These are phyloP conservation scores for Erpornis zantholeuca DNA, from an alignment of 2,113 vertebrate genomes.

Conservation along the genomic window DNA sequence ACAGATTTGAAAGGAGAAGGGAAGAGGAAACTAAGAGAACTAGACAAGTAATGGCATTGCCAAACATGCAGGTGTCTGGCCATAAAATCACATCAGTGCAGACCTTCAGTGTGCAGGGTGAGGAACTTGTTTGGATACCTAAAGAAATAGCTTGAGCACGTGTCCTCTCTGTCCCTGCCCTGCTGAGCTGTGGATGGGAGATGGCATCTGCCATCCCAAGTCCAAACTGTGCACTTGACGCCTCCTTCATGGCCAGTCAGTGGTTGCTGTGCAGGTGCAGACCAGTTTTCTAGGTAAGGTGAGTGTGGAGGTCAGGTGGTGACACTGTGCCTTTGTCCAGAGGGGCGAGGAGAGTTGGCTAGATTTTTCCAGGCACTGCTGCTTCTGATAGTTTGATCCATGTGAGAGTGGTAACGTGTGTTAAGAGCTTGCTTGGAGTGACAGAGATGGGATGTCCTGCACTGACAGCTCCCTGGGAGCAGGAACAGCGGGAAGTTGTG, in stretches of 20 bases:
- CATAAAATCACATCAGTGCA: background rate
- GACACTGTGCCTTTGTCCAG: background rate
- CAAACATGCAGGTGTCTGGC: background rate
- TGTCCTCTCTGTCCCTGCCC: background rate
- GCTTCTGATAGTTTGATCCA: background rate
- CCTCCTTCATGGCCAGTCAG: background rate
- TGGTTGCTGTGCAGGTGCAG: background rate
- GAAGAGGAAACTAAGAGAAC: background rate
- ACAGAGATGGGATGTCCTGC: background rate
- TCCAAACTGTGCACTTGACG: background rate
- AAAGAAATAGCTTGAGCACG: background rate
- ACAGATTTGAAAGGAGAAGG: background rate
- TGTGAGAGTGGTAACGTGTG: accelerated
- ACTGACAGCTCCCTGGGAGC: background rate
- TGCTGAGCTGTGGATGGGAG: background rate
- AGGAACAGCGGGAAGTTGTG: background rate
- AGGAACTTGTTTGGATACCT: background rate
- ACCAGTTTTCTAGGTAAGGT: background rate
- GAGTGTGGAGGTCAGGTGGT: background rate
- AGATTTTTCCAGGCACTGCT: background rate
- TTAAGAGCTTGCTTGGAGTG: background rate
- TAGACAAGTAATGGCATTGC: background rate
- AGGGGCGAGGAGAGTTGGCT: background rate
- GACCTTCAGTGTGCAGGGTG: background rate
- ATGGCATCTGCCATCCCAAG: background rate